Evolutionary conservation across 2,113 vertebrate genomes (phyloP).

Genomic region (Taurulus bubalis): DNA sequence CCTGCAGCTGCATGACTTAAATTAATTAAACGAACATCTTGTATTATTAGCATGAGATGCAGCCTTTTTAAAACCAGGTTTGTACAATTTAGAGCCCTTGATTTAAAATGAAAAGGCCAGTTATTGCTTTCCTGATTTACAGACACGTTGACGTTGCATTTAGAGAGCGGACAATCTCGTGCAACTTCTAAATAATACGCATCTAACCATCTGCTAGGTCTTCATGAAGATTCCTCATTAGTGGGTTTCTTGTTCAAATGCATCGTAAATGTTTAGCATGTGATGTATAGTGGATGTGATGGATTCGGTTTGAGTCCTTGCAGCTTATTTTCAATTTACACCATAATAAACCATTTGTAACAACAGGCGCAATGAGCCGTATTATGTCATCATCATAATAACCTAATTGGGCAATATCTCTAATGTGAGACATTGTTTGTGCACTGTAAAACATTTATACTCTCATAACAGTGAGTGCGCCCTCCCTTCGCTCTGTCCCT

Average conservation of each 20-base stretch:
- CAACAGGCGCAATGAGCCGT: constrained; percentile 7
- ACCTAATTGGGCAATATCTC: constrained; percentile 58
- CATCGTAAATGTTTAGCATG: not conserved
- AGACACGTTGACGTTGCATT: constrained; percentile 20
- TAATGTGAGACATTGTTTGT: constrained; percentile 52
- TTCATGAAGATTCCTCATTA: not conserved
- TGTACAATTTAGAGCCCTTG: not conserved
- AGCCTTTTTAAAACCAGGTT: not conserved
- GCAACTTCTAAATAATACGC: constrained; percentile 16
- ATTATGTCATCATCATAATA: constrained; percentile 34
- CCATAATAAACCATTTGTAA: constrained; percentile 24
- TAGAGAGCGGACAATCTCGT: not conserved
- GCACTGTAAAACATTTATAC: constrained; percentile 71
- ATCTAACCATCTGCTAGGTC: not conserved
- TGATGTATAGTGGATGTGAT: not conserved
- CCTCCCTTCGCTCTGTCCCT: constrained; percentile 81
- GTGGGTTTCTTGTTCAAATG: not conserved
- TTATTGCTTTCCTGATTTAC: not conserved
- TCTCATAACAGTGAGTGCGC: constrained; percentile 67
- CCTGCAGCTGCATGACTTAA: constrained; percentile 12
- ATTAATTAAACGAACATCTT: not conserved
- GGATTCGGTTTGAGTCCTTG: not conserved
- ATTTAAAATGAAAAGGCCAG: not conserved
- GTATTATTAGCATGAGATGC: not conserved
- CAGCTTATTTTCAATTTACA: not conserved